A percentile compares a stretch with the other conserved stretches of the same genome.
These are phyloP conservation scores for Hemichromis elongatus DNA, from an alignment of 2,113 vertebrate species.

Conservation along the genomic window DNA sequence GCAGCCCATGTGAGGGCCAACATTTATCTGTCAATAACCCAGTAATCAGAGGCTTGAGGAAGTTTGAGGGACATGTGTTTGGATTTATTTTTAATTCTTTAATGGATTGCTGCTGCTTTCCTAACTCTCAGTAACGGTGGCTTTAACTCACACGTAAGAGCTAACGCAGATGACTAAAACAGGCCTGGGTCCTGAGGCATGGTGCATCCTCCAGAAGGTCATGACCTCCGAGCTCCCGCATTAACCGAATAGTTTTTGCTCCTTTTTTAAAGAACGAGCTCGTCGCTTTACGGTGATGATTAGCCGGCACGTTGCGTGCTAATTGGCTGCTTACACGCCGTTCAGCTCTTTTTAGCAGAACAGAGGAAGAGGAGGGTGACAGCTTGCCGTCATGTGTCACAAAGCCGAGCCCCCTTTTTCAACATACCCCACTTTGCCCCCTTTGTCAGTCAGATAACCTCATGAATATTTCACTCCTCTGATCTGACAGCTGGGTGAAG, in stretches of 20 bases:
- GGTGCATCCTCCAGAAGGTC: constrained; percentile 3
- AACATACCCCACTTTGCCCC: constrained; percentile 38
- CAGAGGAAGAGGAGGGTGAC: constrained; percentile 9
- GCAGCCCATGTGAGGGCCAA: not conserved
- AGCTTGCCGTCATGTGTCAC: constrained; percentile 22
- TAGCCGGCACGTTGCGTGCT: not conserved
- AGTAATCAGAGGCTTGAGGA: not conserved
- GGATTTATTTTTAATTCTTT: not conserved
- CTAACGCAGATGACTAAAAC: not conserved
- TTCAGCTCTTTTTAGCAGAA: not conserved
- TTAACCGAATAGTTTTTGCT: not conserved
- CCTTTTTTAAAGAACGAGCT: not conserved
- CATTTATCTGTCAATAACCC: not conserved
- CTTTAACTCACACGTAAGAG: not conserved
- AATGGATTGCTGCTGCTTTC: not conserved
- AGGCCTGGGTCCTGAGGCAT: not conserved
- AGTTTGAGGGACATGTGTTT: not conserved
- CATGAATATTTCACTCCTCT: constrained; percentile 68
- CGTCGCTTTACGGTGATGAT: not conserved
- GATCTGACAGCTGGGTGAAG: constrained; percentile 1
- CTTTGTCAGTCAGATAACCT: constrained; percentile 70
- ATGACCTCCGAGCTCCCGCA: constrained; percentile 22
- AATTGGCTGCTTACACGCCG: not conserved
- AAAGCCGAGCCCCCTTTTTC: constrained; percentile 1
- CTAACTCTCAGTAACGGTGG: not conserved